A percentile compares a stretch with the other conserved stretches of the same genome.
These are phyloP conservation scores for Ondatra zibethicus DNA, from an alignment of 2,113 vertebrate species.

Conservation along the genomic window DNA sequence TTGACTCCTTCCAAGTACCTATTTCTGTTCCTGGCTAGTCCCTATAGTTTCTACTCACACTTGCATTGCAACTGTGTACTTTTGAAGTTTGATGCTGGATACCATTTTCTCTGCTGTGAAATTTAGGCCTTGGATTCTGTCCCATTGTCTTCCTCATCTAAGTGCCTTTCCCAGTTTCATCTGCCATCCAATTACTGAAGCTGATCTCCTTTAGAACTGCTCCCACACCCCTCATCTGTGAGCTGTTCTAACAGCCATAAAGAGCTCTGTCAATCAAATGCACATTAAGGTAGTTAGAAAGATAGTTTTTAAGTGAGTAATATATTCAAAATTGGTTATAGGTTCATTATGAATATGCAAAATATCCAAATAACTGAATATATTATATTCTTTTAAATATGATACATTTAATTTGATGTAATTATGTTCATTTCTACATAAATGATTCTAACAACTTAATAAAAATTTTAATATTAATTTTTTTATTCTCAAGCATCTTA, in stretches of 20 bases:
- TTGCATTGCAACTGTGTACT: not conserved
- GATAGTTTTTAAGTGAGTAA: not conserved
- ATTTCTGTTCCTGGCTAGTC: not conserved
- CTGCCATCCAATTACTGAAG: not conserved
- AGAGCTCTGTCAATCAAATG: not conserved
- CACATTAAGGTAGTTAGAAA: not conserved
- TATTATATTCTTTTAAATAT: slow-evolving; percentile 2
- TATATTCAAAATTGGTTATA: not conserved
- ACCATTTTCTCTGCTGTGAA: slow-evolving; percentile 33
- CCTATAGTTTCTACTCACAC: not conserved
- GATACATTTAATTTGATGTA: slow-evolving; percentile 36
- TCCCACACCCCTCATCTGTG: not conserved
- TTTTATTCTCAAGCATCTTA: not conserved
- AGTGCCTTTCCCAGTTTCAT: slow-evolving; percentile 19
- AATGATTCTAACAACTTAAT: slow-evolving; percentile 30
- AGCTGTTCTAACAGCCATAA: not conserved
- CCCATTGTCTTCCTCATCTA: not conserved
- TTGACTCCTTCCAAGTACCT: slow-evolving; percentile 26
- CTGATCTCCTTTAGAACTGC: not conserved
- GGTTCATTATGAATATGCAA: not conserved
- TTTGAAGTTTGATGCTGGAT: slow-evolving; percentile 28
- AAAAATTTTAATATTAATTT: not conserved
- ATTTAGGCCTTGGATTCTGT: slow-evolving; percentile 25
- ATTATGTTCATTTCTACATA: not conserved
- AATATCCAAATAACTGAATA: not conserved